A percentile compares a stretch with the other conserved stretches of the same genome.
phyloP scores from a whole-genome alignment of 1,140 invertebrate species.

The Drosophila equinoxialis region DNA sequence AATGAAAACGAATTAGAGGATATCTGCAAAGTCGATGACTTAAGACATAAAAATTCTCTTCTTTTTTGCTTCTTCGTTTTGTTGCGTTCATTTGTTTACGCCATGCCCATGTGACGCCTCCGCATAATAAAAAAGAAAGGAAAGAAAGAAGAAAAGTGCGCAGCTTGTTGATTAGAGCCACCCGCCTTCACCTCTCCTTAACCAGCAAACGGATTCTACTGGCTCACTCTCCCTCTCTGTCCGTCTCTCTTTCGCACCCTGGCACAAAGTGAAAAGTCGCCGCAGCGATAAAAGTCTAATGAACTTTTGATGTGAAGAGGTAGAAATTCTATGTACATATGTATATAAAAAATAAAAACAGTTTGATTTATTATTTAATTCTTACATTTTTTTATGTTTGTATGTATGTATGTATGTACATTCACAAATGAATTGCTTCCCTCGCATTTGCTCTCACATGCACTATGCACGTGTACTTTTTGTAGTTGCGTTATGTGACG shows the following conservation, averaged over 20 bases:
- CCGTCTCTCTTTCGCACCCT: background rate
- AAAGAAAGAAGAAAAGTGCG: conserved; percentile 23
- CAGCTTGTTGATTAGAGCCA: conserved; percentile 47
- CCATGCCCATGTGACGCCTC: conserved; percentile 38
- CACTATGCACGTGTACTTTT: background rate
- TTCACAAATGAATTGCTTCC: background rate
- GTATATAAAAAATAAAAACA: conserved; percentile 17
- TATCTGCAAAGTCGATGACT: background rate
- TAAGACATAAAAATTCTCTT: background rate
- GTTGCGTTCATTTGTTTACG: conserved; percentile 69
- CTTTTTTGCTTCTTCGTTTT: conserved; percentile 37
- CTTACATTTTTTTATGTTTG: background rate
- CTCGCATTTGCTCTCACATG: background rate
- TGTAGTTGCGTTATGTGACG: background rate
- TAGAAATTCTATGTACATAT: conserved; percentile 42
- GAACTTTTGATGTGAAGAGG: conserved; percentile 60
- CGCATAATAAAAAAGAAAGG: conserved; percentile 14
- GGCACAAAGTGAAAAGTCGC: conserved; percentile 13
- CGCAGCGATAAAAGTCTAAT: conserved; percentile 69
- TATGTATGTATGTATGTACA: background rate
- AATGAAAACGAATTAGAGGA: background rate
- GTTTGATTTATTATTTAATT: conserved; percentile 8
- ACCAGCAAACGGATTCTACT: background rate
- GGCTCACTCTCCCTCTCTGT: background rate
- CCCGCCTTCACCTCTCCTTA: background rate